Evolutionary conservation across 2,888 invertebrate species (phyloP).

Genomic region (Fragum whitleyi): DNA sequence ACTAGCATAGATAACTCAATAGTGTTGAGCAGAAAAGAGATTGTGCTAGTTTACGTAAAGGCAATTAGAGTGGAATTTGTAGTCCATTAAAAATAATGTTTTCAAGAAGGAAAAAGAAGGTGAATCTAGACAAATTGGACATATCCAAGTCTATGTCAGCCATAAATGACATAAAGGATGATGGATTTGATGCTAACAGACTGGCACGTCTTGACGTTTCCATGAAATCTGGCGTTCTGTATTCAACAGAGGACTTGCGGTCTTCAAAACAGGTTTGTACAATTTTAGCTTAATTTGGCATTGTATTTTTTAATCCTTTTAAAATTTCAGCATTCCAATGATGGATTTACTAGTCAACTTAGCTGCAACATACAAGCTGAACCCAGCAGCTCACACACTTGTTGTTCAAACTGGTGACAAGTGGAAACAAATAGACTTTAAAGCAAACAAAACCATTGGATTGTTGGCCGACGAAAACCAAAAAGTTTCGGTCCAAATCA

Average conservation of each 20-base stretch:
- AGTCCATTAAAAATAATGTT: constrained; percentile 53
- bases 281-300: background rate
- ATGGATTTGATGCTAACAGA: background rate
- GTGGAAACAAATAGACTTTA: constrained; percentile 87
- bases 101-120: constrained; percentile 59
- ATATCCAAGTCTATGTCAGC: constrained; percentile 13
- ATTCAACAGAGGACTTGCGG: background rate
- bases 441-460: constrained; percentile 91
- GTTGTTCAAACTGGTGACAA: constrained; percentile 88
- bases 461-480: constrained; percentile 77
- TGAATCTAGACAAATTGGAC: constrained; percentile 30
- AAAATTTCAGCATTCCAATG: constrained; percentile 90
- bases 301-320: too few species aligned
- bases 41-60: background rate
- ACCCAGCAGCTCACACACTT: constrained; percentile 89
- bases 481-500: constrained; percentile 85
- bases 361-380: constrained; percentile 89
- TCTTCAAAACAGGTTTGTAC: constrained; percentile 25
- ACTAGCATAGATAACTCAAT: background rate
- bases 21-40: background rate
- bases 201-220: background rate
- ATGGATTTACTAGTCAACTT: constrained; percentile 91
- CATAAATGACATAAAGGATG: constrained; percentile 7
- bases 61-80: too few species aligned
- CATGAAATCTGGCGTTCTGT: background rate